Evolutionary conservation across 2,888 invertebrate species (phyloP), one percentile per base, ranked within the genome.

Genomic region (Crossocerus cetratus): DNA sequence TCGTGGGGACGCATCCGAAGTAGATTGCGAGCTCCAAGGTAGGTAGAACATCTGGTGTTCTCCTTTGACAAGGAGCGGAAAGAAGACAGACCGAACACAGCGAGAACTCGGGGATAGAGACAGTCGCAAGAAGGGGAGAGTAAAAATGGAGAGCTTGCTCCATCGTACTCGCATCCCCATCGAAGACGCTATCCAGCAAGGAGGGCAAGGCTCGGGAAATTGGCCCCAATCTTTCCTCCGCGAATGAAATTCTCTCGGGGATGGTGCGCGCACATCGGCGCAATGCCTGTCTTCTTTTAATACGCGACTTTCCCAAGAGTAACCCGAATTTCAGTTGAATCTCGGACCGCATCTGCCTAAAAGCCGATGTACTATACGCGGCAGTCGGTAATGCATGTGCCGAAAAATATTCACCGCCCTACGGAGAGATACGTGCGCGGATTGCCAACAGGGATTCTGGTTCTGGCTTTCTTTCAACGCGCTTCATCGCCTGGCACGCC

Each of bases 1-100:
- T 81, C 82, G 80, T 78, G 82, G 78, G 69, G 73, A 78, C 74
- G 82, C 80, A 82, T 82, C 78, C 76, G 80, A 82, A 80, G 80
- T 82, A 80, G 81, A 82, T 82, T 80, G 82, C 77, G 11, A 32
- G 65, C 77, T 49, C 59, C 32, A 74, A 58, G 69, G 63, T 66
- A 69, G 32, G 68, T 74, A 66, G 77, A 74, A 82, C 81, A 82
- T 74, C 81, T 78, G 81, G 74, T 72, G 76, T 73, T 72, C 32
- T 32, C 58, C 45, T 71, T 66, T 63, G 22, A 14, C 18, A 32
- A 44, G 23, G n/a, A 23, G 20, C 49, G 57, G 16, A 5, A 18
- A 49, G 42, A 49, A 16, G 49, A 49, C 14, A 49, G 16, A 11
- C 58, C 60, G 43, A 21, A 20, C 42, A 22, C 2, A 49, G 60